Evolutionary conservation across 2,888 invertebrate genomes (phyloP).

Genomic region (Synergus umbraculus): DNA sequence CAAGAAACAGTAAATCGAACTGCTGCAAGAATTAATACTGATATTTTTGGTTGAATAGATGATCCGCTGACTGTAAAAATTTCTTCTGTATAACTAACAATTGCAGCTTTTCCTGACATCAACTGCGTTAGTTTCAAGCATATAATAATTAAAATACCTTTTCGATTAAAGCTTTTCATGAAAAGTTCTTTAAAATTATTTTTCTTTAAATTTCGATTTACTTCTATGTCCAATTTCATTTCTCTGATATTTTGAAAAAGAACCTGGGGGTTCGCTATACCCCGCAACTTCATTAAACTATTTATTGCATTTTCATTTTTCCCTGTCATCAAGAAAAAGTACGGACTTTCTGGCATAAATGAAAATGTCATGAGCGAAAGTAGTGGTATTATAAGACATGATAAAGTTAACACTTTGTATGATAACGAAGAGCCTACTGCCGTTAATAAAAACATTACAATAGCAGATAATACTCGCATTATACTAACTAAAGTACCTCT

Average conservation of each 20-base stretch:
- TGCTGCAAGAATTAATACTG: conserved; percentile 79
- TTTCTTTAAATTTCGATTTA: conserved; percentile 64
- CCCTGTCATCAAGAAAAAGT: conserved; percentile 79
- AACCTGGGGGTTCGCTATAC: conserved; percentile 75
- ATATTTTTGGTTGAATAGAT: conserved; percentile 78
- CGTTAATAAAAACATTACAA: conserved; percentile 79
- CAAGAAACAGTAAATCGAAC: conserved; percentile 80
- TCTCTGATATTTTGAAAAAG: conserved; percentile 80
- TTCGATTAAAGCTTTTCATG: conserved; percentile 78
- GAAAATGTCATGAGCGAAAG: conserved; percentile 80
- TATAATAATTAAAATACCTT: conserved; percentile 81
- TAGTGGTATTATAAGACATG: conserved; percentile 80
- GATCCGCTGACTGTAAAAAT: conserved; percentile 81
- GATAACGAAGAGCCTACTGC: conserved; percentile 76
- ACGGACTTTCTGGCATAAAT: conserved; percentile 84
- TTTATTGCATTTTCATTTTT: conserved; percentile 79
- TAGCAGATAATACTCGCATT: conserved; percentile 59
- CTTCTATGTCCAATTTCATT: conserved; percentile 79
- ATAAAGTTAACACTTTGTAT: conserved; percentile 78
- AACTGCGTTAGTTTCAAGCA: conserved; percentile 82
- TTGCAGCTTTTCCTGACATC: conserved; percentile 81
- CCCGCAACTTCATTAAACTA: conserved; percentile 80
- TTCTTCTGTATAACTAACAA: conserved; percentile 81
- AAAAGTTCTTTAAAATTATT: conserved; percentile 74
- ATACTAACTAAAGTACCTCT: conserved; percentile 73